Evolutionary conservation across 2,888 invertebrate species (phyloP).

Genomic region (Philereme transversata): DNA sequence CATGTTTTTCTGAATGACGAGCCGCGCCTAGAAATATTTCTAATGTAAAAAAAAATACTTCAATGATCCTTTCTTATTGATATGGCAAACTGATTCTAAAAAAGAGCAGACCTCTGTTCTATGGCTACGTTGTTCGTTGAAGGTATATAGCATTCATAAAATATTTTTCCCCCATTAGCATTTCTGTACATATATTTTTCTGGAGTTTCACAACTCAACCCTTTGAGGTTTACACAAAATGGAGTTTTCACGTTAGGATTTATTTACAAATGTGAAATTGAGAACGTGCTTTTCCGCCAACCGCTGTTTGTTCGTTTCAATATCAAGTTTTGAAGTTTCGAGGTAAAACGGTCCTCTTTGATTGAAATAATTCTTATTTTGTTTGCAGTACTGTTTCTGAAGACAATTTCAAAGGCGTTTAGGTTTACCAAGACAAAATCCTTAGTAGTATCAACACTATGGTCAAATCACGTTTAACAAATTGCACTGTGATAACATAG

Average conservation of each 20-base stretch:
- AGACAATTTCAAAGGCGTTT: too few species aligned
- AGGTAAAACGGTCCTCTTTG: not conserved
- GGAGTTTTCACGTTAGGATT: slow-evolving; percentile 40
- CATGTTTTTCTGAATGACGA: too few species aligned
- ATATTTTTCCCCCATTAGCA: slow-evolving; percentile 39
- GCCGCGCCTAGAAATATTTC: too few species aligned
- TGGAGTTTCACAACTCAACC: slow-evolving; percentile 37
- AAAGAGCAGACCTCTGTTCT: not conserved
- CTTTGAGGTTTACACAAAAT: slow-evolving; percentile 46
- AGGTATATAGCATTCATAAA: slow-evolving; percentile 42
- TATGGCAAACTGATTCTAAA: too few species aligned
- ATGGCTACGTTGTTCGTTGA: slow-evolving; percentile 6
- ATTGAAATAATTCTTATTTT: not conserved
- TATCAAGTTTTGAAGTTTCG: not conserved
- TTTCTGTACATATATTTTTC: slow-evolving; percentile 36
- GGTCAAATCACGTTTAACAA: too few species aligned
- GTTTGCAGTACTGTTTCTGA: too few species aligned
- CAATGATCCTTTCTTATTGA: too few species aligned
- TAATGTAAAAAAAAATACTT: too few species aligned
- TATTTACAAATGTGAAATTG: slow-evolving; percentile 21
- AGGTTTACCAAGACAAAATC: too few species aligned
- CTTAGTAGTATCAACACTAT: too few species aligned
- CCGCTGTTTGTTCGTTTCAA: slow-evolving; percentile 6
- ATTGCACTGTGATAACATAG: too few species aligned
- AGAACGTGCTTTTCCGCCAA: slow-evolving; percentile 16